Base-by-base conservation (phyloP, 53 echinoderm and acorn worm genomes). In the Holothuria scabra region DNA sequence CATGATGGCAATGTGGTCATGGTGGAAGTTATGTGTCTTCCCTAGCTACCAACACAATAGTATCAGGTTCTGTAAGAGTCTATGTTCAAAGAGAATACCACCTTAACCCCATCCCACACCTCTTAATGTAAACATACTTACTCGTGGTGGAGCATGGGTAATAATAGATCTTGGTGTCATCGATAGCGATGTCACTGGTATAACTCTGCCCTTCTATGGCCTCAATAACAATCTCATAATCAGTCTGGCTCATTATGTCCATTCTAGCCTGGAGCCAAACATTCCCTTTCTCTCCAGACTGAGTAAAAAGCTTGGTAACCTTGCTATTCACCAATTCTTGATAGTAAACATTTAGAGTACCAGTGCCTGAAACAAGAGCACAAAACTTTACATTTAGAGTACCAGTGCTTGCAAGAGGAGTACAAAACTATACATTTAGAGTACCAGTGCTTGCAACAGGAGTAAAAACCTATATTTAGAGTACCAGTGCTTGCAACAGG, bases 171-270 rank as follows among this genome's bases (percentile, higher is more conserved):
- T 33, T 59, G 21, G 62, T 79, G 70, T 96, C 97, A 70, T 96
- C 97, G 5, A 96, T 56, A 1, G 97, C 93, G 7, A 94, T 94
- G 52, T 90, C 90, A 22, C 90, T 80, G 11, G 74, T 67, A 23
- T 46, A 86, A 32, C 81, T 60, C 8, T 18, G 22, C 26, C 80
- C 81, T 19, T 81, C 85, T 0, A 90, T 61, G 1, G 67, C 90
- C 46, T 90, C 81, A 30, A 90, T 80, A 0, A 76, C 59, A 1
- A 88, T 24, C 46, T 31, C 32, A 38, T 22, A 80, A 44, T 80
- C 81, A 4, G 44, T 80, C 2, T 32, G 61, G 62, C 81, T 80
- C 21, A 60, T 25, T 14, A 89, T 48, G n/a, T 85, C 83, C 20
- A 92, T 56, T 22, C 61, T 83, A 20, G 81, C 92, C 46, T 83